Base-by-base conservation (phyloP, 2,113 vertebrate species). In the Anser brachyrhynchus region DNA sequence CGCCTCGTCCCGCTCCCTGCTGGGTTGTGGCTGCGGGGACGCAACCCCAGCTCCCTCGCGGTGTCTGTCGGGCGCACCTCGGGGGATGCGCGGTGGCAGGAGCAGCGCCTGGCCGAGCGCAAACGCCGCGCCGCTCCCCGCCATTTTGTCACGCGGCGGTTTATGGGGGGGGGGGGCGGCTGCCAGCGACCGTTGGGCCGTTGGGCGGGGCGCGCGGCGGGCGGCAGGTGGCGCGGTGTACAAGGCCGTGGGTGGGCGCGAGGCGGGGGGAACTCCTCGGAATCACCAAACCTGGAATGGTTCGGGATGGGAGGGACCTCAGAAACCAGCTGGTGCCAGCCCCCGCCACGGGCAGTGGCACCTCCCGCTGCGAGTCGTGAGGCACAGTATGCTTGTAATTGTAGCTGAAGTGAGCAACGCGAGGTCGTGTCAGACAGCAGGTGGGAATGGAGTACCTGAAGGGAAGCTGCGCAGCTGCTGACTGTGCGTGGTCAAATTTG, bases 41-140 rank as follows among this genome's bases (percentile, higher is more conserved):
- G 29, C 20, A 33, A 9, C 12, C 9, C 25, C 8, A 7, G 3
- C 5, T 4, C 14, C 17, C 41, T 61, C 57, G 2, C 4, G 2
- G 55, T 2, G 7, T 23, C 39, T 18, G 26, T 8, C 22, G 7
- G 1, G 4, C 0, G 28, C 20, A 28, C 25, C 8, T 41, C 22
- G 0, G 31, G 1, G 41, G 12, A 2, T 25, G 57, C 2, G 28
- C 2, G 3, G 8, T 23, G 5, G 18, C 49, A 8, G 43, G 25
- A 37, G 0, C 23, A 13, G 0, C 31, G 5, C 43, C 37, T 1
- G 59, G 11, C 33, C 23, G 39, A 31, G 44, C 31, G 5, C 26
- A 4, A 17, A 13, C 1, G 1, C 0, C 16, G 20, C 46, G 20
- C 46, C 46, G 46, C 20, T 21, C 46, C 15, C 19, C 26, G 37